Conservation (phyloP, 2,797 vertebrate species). For the Myotis daubentonii region DNA sequence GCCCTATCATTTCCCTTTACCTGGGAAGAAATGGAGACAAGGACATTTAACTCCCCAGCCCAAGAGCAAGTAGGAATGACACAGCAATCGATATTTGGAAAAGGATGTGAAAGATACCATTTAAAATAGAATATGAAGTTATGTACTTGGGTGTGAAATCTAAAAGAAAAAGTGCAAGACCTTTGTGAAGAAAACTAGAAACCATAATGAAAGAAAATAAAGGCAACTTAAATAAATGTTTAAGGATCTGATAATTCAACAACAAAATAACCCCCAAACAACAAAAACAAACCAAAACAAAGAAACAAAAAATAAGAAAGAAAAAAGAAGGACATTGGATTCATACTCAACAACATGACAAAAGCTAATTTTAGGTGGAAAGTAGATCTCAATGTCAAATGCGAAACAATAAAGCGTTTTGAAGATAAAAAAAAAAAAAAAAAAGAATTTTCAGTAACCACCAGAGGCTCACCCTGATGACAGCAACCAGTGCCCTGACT, state of each 20-base stretch:
- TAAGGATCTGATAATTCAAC: background rate
- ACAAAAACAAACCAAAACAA: background rate
- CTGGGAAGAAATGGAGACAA: too few species aligned
- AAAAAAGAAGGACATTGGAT: background rate
- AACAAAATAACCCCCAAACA: background rate
- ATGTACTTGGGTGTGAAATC: background rate
- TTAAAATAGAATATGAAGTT: background rate
- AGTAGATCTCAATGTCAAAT: background rate
- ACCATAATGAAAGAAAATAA: conserved; percentile 25
- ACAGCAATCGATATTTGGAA: background rate
- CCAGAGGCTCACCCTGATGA: too few species aligned
- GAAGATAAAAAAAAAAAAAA: background rate
- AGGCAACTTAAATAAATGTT: background rate
- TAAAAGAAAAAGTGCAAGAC: background rate
- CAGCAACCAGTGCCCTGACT: too few species aligned
- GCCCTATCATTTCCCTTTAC: too few species aligned
- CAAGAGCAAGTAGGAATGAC: too few species aligned
- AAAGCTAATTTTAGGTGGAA: conserved; percentile 1
- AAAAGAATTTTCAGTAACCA: too few species aligned
- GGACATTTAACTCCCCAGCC: too few species aligned
- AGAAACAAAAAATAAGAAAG: background rate
- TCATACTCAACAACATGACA: background rate
- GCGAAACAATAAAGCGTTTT: background rate
- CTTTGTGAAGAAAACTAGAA: background rate
- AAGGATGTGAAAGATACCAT: background rate